Evolutionary conservation across 2,888 invertebrate species (phyloP), one percentile per base, ranked within the genome.

Genomic region (Drosophila melanocephala): DNA sequence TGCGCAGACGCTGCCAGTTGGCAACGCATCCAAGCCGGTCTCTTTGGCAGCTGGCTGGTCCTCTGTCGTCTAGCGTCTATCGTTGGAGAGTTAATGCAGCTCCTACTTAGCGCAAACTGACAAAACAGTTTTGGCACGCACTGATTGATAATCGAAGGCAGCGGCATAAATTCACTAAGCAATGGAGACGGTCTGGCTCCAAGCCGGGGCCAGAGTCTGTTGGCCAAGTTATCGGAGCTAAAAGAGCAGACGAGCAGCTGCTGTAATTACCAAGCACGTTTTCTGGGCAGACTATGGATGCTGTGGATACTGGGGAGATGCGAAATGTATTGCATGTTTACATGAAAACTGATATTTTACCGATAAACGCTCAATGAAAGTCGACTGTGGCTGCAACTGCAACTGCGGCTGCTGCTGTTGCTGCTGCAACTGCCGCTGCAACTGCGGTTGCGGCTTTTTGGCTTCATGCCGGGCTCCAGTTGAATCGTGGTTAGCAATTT

Each of bases 301-400:
- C 22, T 59, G 59, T 28, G 37, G 44, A 22, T 56, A 64, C 42
- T 57, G 80, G 53, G 66, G 72, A 84, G 85, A 82, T 81, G 85
- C 87, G 81, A 89, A 90, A 89, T 87, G 79, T 90, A 89, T 88
- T 88, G 88, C 88, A 90, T 88, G 90, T 89, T 88, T 90, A 90
- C 90, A 90, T 89, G 90, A 89, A 90, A 88, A 84, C 85, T 81
- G 90, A 90, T 88, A 89, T 83, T 83, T 77, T 75, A 73, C 78
- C 87, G 87, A 88, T 90, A 88, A 90, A 89, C 87, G 90, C 75
- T 90, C 90, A 88, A 88, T 90, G 87, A 88, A 88, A 88, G 87
- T 89, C 77, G 84, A 62, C 67, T 66, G 69, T 65, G 63, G 68
- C 70, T 77, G 71, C 63, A 70, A 77, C 72, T 70, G 72, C 75